phyloP scores from a whole-genome alignment of 2,113 vertebrate species.

The Gallinago undulata region DNA sequence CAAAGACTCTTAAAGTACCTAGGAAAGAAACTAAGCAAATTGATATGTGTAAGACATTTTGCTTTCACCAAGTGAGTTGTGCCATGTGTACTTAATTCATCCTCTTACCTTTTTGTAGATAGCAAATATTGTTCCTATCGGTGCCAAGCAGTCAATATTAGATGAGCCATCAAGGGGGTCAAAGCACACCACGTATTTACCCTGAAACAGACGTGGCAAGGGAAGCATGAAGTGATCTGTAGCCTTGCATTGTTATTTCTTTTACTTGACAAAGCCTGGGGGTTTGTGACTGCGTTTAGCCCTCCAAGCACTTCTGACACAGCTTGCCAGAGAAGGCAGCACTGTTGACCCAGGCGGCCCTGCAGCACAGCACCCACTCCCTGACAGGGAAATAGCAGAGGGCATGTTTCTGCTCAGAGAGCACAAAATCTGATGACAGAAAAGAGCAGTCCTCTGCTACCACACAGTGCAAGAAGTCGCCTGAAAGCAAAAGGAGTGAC shows the following conservation, averaged over 20 bases:
- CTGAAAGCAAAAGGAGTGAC: neutral
- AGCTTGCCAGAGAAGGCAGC: neutral
- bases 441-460: neutral
- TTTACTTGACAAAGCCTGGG: neutral
- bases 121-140: constrained; percentile 96
- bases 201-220: constrained; percentile 71
- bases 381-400: neutral
- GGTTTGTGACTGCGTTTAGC: neutral
- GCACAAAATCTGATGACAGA: neutral
- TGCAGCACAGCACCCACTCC: neutral
- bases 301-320: rapidly evolving
- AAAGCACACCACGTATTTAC: constrained; percentile 96
- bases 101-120: constrained; percentile 90
- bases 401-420: neutral
- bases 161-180: constrained; percentile 97
- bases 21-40: neutral
- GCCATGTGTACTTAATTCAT: neutral
- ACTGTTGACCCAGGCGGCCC: neutral
- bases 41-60: neutral
- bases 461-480: neutral
- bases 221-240: neutral
- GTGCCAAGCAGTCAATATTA: constrained; percentile 96
- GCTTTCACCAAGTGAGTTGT: neutral
- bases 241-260: neutral
- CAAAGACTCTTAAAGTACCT: neutral